phyloP scores from a whole-genome alignment of 2,888 invertebrate species.

The Drosophila cognata region DNA sequence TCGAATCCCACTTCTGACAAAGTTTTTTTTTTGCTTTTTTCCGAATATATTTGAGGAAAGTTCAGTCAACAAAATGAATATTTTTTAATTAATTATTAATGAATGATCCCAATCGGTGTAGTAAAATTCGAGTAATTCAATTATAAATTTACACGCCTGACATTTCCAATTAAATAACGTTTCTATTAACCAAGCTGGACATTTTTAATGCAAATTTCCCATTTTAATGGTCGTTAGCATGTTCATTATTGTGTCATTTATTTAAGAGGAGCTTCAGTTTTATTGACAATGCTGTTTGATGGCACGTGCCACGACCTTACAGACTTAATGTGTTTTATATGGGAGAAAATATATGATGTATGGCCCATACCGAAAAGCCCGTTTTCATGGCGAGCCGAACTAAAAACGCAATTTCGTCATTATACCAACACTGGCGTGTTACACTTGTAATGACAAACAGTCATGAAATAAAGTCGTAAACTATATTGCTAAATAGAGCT shows the following conservation, averaged over 20 bases:
- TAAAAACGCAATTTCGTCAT: slow-evolving; percentile 73
- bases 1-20: slow-evolving; percentile 84
- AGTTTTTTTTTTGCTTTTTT: slow-evolving; percentile 27
- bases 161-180: slow-evolving; percentile 65
- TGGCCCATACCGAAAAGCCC: slow-evolving; percentile 10
- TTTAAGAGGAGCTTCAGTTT: slow-evolving; percentile 46
- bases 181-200: slow-evolving; percentile 25
- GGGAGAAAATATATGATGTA: slow-evolving; percentile 64
- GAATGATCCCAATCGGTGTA: slow-evolving; percentile 37
- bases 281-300: slow-evolving; percentile 57
- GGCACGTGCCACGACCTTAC: slow-evolving; percentile 67
- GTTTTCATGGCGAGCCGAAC: slow-evolving; percentile 25
- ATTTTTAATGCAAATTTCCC: slow-evolving; percentile 58
- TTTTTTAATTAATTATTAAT: slow-evolving; percentile 57
- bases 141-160: slow-evolving; percentile 66
- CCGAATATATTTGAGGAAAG: neutral
- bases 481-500: slow-evolving; percentile 43
- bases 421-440: slow-evolving; percentile 73
- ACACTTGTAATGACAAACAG: slow-evolving; percentile 73
- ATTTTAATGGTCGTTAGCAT: slow-evolving; percentile 64
- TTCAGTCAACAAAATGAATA: slow-evolving; percentile 44
- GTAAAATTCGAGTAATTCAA: slow-evolving; percentile 68
- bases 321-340: slow-evolving; percentile 69
- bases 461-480: slow-evolving; percentile 77
- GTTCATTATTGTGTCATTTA: slow-evolving; percentile 33